These are phyloP conservation scores for Rambutsinella grinnellia DNA, from an alignment of 2,888 invertebrate genomes.

Conservation along the genomic window DNA sequence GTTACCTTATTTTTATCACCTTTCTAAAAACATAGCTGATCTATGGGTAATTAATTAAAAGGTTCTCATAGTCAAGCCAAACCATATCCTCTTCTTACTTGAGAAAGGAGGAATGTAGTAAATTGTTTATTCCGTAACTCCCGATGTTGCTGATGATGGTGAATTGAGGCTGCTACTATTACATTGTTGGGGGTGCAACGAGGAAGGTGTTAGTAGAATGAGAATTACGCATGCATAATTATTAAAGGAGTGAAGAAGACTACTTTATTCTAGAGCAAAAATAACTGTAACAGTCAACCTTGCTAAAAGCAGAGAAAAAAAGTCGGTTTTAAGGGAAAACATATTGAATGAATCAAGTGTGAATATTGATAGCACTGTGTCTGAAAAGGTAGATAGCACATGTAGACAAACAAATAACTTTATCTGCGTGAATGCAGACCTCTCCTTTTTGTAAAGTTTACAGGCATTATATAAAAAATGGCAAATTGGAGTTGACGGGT, in stretches of 20 bases:
- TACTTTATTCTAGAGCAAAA: background rate
- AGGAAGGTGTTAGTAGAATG: too few species aligned
- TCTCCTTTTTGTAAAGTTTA: too few species aligned
- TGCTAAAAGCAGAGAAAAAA: too few species aligned
- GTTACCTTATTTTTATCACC: conserved; percentile 9
- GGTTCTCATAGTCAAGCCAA: conserved; percentile 43
- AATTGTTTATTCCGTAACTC: conserved; percentile 39
- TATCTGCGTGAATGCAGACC: too few species aligned
- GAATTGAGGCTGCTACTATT: conserved; percentile 34
- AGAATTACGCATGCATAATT: conserved; percentile 26
- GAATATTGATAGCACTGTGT: too few species aligned
- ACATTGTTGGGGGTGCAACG: too few species aligned
- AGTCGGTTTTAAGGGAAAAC: conserved; percentile 25
- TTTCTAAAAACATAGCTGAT: conserved; percentile 5
- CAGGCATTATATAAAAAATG: too few species aligned
- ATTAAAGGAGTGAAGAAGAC: background rate
- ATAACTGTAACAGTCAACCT: conserved; percentile 35
- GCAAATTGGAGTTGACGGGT: too few species aligned
- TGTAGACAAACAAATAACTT: too few species aligned
- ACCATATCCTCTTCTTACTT: conserved; percentile 32
- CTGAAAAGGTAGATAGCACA: too few species aligned
- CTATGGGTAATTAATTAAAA: conserved; percentile 43
- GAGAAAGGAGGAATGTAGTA: conserved; percentile 25
- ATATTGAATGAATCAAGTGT: conserved; percentile 10
- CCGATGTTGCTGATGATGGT: too few species aligned